Percentiles rank a stretch among this genome's conserved stretches.
phyloP scores from a whole-genome alignment of 2,797 vertebrate species.

The Anniella stebbinsi region DNA sequence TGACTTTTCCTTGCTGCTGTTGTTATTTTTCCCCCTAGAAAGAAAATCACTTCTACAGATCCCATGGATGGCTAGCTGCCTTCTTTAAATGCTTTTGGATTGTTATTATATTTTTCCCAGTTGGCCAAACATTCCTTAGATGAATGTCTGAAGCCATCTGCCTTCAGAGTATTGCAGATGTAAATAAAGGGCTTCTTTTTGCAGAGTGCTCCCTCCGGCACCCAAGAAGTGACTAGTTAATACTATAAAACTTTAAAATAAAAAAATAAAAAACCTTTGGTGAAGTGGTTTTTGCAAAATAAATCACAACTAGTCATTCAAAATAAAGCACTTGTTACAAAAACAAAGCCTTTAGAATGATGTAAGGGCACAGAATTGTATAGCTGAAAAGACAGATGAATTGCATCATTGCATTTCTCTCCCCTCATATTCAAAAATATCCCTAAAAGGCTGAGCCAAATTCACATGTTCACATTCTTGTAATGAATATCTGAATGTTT shows the following conservation, averaged over 20 bases:
- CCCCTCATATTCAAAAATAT: background rate
- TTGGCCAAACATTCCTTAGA: constrained; percentile 38
- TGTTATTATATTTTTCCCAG: background rate
- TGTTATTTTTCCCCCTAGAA: background rate
- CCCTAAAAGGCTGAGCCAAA: background rate
- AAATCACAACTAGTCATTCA: background rate
- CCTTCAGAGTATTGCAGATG: background rate
- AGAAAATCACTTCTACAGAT: background rate
- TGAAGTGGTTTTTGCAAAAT: background rate
- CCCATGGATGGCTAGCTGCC: constrained; percentile 10
- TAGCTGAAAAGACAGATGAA: background rate
- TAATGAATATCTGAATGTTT: background rate
- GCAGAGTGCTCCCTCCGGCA: too few relatives aligned
- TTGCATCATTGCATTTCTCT: background rate
- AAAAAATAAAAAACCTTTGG: background rate
- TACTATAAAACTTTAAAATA: background rate
- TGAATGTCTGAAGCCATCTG: constrained; percentile 22
- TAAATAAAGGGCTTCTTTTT: background rate
- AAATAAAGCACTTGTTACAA: background rate
- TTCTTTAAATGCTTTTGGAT: constrained; percentile 1
- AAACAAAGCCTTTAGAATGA: background rate
- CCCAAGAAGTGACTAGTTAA: background rate
- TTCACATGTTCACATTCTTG: background rate
- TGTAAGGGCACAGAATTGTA: background rate
- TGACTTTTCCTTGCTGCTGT: constrained; percentile 18